These are phyloP conservation scores for Microctenopoma steveboyesi DNA, from an alignment of 2,797 vertebrate genomes.

Conservation along the genomic window DNA sequence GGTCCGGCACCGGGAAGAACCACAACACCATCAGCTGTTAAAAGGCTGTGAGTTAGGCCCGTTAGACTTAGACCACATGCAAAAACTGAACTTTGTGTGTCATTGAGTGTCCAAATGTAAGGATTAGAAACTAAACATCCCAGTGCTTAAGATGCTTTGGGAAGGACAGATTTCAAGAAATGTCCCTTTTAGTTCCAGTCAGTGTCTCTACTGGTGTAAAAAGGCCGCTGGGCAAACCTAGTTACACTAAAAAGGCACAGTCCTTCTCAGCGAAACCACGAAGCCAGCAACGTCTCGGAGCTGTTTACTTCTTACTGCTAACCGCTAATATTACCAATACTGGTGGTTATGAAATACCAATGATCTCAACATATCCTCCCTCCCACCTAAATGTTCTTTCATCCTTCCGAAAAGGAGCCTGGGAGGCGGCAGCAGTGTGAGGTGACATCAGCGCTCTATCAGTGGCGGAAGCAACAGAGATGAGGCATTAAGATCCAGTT, in stretches of 20 bases:
- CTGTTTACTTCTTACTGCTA: background rate
- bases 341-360: conserved; percentile 26
- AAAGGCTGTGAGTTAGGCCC: background rate
- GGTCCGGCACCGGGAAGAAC: background rate
- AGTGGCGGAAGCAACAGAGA: conserved; percentile 66
- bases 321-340: background rate
- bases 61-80: background rate
- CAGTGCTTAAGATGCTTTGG: background rate
- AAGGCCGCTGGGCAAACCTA: background rate
- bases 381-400: conserved; percentile 33
- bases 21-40: background rate
- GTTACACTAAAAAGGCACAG: background rate
- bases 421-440: conserved; percentile 58
- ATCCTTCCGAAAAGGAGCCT: conserved; percentile 56
- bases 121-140: background rate
- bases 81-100: background rate
- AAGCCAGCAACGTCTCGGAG: background rate
- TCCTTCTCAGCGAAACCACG: background rate
- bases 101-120: background rate
- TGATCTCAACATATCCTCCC: conserved; percentile 57
- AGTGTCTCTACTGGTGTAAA: background rate
- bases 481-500: conserved; percentile 80
- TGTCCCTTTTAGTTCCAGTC: background rate
- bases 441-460: conserved; percentile 78
- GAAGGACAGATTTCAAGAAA: background rate